Percentiles rank a stretch among this genome's conserved stretches.
Evolutionary conservation across 2,888 invertebrate species (phyloP).

Genomic region (Dioctria rufipes): DNA sequence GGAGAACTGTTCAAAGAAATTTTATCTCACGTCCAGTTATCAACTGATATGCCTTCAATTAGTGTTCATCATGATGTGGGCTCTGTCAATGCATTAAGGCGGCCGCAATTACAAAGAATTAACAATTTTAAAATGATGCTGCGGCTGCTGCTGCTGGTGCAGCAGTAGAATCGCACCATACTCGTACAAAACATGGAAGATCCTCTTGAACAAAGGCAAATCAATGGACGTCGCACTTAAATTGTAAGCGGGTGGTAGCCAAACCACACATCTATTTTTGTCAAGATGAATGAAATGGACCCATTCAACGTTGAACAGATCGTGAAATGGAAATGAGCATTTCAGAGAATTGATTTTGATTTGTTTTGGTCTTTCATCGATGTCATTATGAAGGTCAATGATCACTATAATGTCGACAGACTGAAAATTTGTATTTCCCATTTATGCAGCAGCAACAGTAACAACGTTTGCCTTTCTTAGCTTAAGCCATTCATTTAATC

Average conservation of each 20-base stretch:
- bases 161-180: background rate
- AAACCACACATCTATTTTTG: conserved; percentile 6
- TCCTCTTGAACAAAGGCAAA: background rate
- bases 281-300: conserved; percentile 10
- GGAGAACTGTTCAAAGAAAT: background rate
- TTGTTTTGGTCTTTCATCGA: conserved; percentile 30
- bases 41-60: conserved; percentile 23
- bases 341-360: background rate
- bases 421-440: background rate
- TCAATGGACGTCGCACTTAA: background rate
- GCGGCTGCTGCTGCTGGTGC: background rate
- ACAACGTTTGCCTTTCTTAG: conserved; percentile 1
- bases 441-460: background rate
- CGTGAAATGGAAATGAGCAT: conserved; percentile 34
- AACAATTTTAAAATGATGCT: background rate
- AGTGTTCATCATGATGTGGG: conserved; percentile 32
- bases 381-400: background rate
- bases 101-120: background rate
- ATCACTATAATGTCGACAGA: background rate
- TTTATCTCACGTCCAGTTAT: conserved; percentile 21
- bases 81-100: conserved; percentile 27
- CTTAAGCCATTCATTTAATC: background rate
- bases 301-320: conserved; percentile 10
- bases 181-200: background rate
- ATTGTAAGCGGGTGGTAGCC: conserved; percentile 34